These are phyloP conservation scores for Cyclopterus lumpus DNA, from an alignment of 2,797 vertebrate species.

Conservation along the genomic window DNA sequence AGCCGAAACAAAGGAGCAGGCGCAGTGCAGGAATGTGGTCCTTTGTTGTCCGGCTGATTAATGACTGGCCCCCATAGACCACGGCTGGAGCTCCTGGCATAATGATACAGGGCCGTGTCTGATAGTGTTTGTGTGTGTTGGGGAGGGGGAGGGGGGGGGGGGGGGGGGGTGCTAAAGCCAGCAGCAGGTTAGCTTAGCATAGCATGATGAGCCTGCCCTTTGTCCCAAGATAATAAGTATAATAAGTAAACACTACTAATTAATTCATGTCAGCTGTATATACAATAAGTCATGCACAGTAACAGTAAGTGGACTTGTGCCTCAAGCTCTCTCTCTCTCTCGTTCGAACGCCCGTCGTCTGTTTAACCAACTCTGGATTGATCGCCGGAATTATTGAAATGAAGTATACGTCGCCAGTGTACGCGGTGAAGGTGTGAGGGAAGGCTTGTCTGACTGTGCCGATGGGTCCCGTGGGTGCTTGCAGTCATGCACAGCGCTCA, in stretches of 20 bases:
- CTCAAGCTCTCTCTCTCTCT: not conserved
- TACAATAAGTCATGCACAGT: not conserved
- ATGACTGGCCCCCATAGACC: conserved; percentile 62
- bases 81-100: conserved; percentile 68
- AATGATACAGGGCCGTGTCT: conserved; percentile 35
- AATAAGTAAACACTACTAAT: no score
- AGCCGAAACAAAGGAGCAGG: conserved; percentile 59
- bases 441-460: conserved; percentile 1
- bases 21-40: conserved; percentile 64
- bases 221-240: not conserved
- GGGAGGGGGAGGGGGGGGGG: conserved; percentile 25
- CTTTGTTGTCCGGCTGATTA: conserved; percentile 75
- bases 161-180: conserved; percentile 13
- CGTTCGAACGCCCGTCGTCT: conserved; percentile 17
- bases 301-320: not conserved
- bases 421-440: conserved; percentile 17
- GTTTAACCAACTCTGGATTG: conserved; percentile 35
- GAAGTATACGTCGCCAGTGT: not conserved
- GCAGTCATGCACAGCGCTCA: conserved; percentile 5
- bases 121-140: conserved; percentile 23
- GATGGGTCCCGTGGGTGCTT: conserved; percentile 3
- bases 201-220: not conserved
- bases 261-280: rapidly evolving
- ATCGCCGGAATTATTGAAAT: conserved; percentile 67
- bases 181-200: not conserved